These are phyloP conservation scores for Chrysopa pallens DNA, from an alignment of 1,140 invertebrate species.

Conservation along the genomic window DNA sequence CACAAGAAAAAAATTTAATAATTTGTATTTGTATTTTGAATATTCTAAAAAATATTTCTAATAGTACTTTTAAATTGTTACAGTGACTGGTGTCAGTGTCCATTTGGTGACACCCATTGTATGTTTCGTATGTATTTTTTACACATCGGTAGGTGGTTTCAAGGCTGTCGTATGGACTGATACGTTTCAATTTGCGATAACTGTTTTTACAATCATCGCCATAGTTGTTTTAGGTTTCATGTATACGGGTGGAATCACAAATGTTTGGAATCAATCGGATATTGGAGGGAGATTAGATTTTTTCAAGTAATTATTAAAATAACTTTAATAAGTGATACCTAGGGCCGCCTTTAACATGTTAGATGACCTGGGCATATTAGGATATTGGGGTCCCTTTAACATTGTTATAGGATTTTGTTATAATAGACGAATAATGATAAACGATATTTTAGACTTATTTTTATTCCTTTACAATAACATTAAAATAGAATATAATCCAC, in stretches of 20 bases:
- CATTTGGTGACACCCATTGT: conserved; percentile 45
- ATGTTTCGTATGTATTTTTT: conserved; percentile 58
- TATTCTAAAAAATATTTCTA: not conserved
- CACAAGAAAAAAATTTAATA: no score
- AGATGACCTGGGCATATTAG: no score
- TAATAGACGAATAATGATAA: no score
- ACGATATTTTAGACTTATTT: no score
- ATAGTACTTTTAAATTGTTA: no score
- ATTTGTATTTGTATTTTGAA: not conserved
- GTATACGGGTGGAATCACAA: conserved; percentile 40
- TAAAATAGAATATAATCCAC: no score
- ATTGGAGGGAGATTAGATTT: conserved; percentile 33
- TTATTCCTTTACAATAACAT: no score
- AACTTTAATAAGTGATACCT: no score
- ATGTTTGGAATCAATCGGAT: conserved; percentile 33
- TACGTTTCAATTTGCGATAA: conserved; percentile 46
- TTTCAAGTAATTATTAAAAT: conserved; percentile 42
- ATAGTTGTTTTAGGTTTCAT: conserved; percentile 24
- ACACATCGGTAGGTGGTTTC: conserved; percentile 59
- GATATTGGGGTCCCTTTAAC: no score
- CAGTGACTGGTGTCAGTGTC: conserved; percentile 49
- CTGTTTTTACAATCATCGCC: conserved; percentile 35
- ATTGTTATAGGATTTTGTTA: no score
- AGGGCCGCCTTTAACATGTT: no score
- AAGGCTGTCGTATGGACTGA: conserved; percentile 60